Percentiles rank a stretch among this genome's conserved stretches.
phyloP scores from a whole-genome alignment of 1,140 invertebrate genomes.

The Limonius californicus region DNA sequence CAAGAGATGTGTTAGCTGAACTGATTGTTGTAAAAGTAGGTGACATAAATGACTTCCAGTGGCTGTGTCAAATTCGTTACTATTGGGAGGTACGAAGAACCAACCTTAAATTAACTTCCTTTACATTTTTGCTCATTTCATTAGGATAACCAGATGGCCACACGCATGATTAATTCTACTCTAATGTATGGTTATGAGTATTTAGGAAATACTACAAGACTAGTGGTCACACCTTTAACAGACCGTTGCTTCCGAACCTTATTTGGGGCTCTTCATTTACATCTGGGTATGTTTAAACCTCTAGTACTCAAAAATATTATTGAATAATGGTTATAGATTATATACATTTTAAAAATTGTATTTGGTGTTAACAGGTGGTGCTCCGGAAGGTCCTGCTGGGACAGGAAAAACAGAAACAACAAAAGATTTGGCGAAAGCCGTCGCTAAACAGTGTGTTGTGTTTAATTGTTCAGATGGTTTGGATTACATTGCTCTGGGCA shows the following conservation, averaged over 20 bases:
- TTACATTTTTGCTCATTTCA: too few relatives aligned
- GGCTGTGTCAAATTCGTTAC: conserved; percentile 85
- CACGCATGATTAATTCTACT: conserved; percentile 89
- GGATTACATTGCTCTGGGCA: conserved; percentile 90
- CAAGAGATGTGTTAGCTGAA: conserved; percentile 76
- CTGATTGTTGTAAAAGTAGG: conserved; percentile 66
- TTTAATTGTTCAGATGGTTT: conserved; percentile 94
- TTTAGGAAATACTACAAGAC: conserved; percentile 80
- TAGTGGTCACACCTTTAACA: conserved; percentile 89
- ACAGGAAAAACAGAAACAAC: conserved; percentile 96
- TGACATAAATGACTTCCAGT: conserved; percentile 80
- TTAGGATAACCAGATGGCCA: conserved; percentile 65
- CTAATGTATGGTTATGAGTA: conserved; percentile 95
- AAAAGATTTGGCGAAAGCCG: conserved; percentile 94
- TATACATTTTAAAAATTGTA: too few relatives aligned
- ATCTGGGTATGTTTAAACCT: conserved; percentile 58
- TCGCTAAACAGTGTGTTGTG: conserved; percentile 94
- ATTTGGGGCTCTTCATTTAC: conserved; percentile 84
- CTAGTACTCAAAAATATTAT: background rate
- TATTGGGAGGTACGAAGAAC: conserved; percentile 88
- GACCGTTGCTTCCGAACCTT: conserved; percentile 91
- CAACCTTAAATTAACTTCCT: too few relatives aligned
- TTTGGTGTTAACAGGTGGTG: too few relatives aligned
- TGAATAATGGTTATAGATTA: too few relatives aligned
- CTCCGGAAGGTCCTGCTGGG: conserved; percentile 92